Percentiles rank a stretch among this genome's conserved stretches.
Conservation (phyloP, 2,113 vertebrate genomes). For the Natator depressus region DNA sequence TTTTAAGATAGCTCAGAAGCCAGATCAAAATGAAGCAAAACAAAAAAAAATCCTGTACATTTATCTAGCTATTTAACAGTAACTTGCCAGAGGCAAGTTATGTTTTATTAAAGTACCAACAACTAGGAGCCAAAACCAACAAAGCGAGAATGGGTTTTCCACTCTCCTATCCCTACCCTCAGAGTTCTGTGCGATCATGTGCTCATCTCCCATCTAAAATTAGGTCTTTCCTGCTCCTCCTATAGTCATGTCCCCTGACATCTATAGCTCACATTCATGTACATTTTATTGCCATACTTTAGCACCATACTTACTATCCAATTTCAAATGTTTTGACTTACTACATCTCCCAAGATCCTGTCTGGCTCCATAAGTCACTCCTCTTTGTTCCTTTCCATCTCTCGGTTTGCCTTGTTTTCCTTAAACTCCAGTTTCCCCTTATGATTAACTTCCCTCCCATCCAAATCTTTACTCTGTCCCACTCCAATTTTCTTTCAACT, state of each 20-base stretch:
- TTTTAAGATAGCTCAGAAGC: constrained; percentile 59
- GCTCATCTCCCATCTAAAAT: not conserved
- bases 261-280: not conserved
- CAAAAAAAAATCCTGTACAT: constrained; percentile 53
- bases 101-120: constrained; percentile 70
- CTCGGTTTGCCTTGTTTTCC: not conserved
- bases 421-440: not conserved
- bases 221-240: not conserved
- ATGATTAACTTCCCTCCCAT: not conserved
- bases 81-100: constrained; percentile 61
- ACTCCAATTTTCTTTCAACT: not conserved
- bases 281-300: constrained; percentile 3
- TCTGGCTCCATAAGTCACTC: not conserved
- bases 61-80: constrained; percentile 63
- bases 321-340: not conserved
- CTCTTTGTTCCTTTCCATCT: not conserved
- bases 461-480: not conserved
- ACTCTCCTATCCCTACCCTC: constrained; percentile 12
- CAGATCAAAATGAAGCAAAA: constrained; percentile 63
- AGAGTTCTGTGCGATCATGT: not conserved
- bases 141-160: constrained; percentile 44
- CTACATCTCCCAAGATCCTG: not conserved
- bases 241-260: not conserved
- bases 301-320: not conserved
- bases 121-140: constrained; percentile 57